Evolutionary conservation across 2,888 invertebrate genomes (phyloP).

Genomic region (Cancer borealis): DNA sequence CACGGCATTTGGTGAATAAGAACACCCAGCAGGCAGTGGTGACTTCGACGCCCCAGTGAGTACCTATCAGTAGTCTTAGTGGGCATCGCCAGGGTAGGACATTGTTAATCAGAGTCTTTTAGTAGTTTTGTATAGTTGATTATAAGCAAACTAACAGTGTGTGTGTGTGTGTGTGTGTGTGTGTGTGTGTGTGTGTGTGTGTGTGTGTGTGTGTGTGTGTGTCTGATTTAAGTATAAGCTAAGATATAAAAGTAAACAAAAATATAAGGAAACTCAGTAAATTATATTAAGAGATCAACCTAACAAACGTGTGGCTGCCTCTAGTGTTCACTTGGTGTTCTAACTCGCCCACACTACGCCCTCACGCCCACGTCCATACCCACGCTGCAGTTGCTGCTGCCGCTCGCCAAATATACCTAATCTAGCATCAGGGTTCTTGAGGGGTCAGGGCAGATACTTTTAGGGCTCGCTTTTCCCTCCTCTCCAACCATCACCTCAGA

Average conservation of each 20-base stretch:
- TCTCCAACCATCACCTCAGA: not conserved
- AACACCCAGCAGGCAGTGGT: not conserved
- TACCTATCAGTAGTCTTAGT: not conserved
- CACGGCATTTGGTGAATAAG: not conserved
- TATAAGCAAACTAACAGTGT: not conserved
- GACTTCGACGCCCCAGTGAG: not conserved
- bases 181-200: not conserved
- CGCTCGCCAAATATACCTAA: conserved; percentile 60
- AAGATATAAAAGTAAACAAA: not conserved
- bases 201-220: too few relatives aligned
- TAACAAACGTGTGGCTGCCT: not conserved
- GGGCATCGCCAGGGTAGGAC: not conserved
- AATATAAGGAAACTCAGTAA: not conserved
- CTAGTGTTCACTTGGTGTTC: conserved; percentile 17
- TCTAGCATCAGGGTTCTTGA: conserved; percentile 56
- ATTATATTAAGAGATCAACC: not conserved
- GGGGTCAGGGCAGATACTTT: conserved; percentile 45
- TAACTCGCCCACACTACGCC: conserved; percentile 47
- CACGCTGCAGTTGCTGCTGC: conserved; percentile 44
- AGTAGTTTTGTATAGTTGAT: not conserved
- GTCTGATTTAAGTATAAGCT: not conserved
- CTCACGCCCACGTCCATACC: conserved; percentile 47
- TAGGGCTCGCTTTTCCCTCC: not conserved
- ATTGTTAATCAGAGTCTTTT: not conserved
- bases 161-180: not conserved